A percentile compares a stretch with the other conserved stretches of the same genome.
phyloP scores from a whole-genome alignment of 2,888 invertebrate genomes.

The Emesis furor region DNA sequence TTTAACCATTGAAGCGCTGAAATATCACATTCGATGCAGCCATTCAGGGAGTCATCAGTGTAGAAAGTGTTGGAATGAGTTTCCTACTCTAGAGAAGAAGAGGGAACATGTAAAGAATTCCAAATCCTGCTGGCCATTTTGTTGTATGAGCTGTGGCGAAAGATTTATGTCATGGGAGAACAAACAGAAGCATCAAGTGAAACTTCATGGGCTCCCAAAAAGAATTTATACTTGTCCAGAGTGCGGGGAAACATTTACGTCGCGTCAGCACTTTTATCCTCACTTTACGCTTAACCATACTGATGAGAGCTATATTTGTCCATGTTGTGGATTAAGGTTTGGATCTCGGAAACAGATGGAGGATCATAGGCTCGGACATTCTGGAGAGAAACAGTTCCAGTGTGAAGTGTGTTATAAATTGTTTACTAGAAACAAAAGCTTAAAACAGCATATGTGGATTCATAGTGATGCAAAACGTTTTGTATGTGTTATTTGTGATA shows the following conservation, averaged over 20 bases:
- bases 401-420: slow-evolving; percentile 88
- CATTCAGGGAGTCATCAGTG: slow-evolving; percentile 83
- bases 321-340: slow-evolving; percentile 84
- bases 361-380: slow-evolving; percentile 88
- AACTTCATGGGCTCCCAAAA: slow-evolving; percentile 80
- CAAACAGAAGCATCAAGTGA: slow-evolving; percentile 83
- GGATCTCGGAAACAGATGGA: slow-evolving; percentile 80
- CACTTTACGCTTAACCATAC: slow-evolving; percentile 84
- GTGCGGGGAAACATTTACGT: slow-evolving; percentile 80
- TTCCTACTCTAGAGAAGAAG: slow-evolving; percentile 80
- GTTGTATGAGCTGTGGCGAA: slow-evolving; percentile 83
- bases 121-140: slow-evolving; percentile 83
- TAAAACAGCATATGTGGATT: slow-evolving; percentile 87
- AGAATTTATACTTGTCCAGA: slow-evolving; percentile 83
- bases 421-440: slow-evolving; percentile 88
- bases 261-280: slow-evolving; percentile 82
- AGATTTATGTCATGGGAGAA: slow-evolving; percentile 85
- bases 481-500: slow-evolving; percentile 82
- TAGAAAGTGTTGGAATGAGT: slow-evolving; percentile 85
- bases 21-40: slow-evolving; percentile 83
- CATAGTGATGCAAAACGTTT: slow-evolving; percentile 85
- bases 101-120: slow-evolving; percentile 81
- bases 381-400: slow-evolving; percentile 86
- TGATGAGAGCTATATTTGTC: slow-evolving; percentile 81
- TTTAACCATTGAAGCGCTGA: slow-evolving; percentile 82